Conservation (phyloP, 2,113 vertebrate species). For the Myrmecobius fasciatus region DNA sequence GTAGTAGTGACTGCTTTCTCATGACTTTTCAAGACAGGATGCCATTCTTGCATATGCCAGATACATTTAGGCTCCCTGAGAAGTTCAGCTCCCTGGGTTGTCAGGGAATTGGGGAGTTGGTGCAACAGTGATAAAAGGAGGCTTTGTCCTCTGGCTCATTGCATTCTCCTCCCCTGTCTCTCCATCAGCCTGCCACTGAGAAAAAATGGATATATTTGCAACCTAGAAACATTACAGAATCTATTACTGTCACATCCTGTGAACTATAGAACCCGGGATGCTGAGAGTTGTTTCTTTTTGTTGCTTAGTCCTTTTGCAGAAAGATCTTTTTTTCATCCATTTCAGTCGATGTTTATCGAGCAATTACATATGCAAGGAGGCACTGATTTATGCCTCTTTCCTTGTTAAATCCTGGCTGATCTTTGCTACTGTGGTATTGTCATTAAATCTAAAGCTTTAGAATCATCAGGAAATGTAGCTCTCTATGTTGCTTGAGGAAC, state of each 20-base stretch:
- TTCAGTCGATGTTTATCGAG: neutral
- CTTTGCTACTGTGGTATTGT: constrained; percentile 19
- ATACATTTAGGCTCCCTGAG: constrained; percentile 69
- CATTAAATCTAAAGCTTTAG: constrained; percentile 13
- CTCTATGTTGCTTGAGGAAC: neutral
- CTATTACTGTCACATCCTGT: constrained; percentile 30
- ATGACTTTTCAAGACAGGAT: constrained; percentile 72
- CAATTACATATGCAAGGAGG: neutral
- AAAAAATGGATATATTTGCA: constrained; percentile 66
- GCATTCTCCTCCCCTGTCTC: constrained; percentile 54
- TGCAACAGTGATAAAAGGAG: neutral
- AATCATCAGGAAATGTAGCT: constrained; percentile 36
- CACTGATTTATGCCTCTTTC: constrained; percentile 20
- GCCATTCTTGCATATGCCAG: constrained; percentile 61
- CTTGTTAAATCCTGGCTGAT: constrained; percentile 40
- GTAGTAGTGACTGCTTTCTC: neutral
- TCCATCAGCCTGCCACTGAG: constrained; percentile 62
- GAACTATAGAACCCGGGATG: constrained; percentile 10
- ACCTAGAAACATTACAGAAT: constrained; percentile 54
- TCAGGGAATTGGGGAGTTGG: constrained; percentile 62
- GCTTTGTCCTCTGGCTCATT: constrained; percentile 65
- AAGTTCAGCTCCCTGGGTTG: constrained; percentile 58
- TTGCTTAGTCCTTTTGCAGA: constrained; percentile 37
- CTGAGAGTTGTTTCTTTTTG: constrained; percentile 46
- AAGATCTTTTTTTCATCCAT: neutral